Evolutionary conservation across 2,888 invertebrate genomes (phyloP).

Genomic region (Ptychoptera contaminata): DNA sequence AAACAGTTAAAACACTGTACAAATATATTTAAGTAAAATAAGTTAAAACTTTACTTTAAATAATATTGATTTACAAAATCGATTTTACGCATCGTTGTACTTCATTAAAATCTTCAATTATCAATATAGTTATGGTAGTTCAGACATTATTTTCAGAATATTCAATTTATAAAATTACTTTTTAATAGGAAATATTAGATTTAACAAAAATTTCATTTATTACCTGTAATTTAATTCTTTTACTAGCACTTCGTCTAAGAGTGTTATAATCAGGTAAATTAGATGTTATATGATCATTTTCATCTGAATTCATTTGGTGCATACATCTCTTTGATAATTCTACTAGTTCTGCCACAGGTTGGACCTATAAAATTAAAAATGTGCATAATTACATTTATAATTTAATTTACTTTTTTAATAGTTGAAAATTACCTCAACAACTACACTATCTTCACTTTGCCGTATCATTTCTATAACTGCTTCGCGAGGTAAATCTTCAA

Average conservation of each 20-base stretch:
- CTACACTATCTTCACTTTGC: conserved; percentile 65
- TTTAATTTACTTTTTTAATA: background rate
- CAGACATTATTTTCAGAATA: too few species aligned
- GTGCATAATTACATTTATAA: conserved; percentile 1
- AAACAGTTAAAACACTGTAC: too few species aligned
- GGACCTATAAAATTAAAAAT: conserved; percentile 44
- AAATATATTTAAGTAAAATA: too few species aligned
- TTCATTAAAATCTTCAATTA: too few species aligned
- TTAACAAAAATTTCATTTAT: too few species aligned
- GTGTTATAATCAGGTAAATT: conserved; percentile 45
- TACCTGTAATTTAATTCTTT: conserved; percentile 47
- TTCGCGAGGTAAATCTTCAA: conserved; percentile 73
- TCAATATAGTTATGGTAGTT: too few species aligned
- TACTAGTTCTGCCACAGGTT: conserved; percentile 83
- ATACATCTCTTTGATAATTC: conserved; percentile 67
- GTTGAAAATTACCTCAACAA: conserved; percentile 54
- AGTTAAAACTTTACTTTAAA: too few species aligned
- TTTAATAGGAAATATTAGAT: background rate
- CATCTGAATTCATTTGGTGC: conserved; percentile 20
- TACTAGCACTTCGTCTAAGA: conserved; percentile 65
- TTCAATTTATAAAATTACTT: background rate
- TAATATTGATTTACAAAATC: too few species aligned
- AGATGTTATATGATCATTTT: conserved; percentile 11
- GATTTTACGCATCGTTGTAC: too few species aligned
- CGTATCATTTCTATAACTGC: conserved; percentile 89